A percentile compares a stretch with the other conserved stretches of the same genome.
Conservation (phyloP, 2,113 vertebrate genomes). For the Forbesichthys papilliferus region DNA sequence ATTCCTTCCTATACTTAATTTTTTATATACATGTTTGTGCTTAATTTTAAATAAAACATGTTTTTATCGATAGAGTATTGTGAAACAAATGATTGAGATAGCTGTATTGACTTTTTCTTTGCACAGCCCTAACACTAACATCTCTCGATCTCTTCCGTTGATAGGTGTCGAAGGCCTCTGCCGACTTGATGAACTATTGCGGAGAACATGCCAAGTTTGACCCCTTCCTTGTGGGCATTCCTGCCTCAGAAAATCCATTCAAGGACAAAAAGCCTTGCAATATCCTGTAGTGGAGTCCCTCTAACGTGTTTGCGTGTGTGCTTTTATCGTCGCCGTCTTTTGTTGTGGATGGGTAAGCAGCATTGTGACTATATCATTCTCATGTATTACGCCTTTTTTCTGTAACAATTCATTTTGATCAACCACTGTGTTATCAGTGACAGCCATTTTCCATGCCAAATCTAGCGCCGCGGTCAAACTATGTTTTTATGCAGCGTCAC, state of each 20-base stretch:
- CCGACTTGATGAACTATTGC: constrained; percentile 96
- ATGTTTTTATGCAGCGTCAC: constrained; percentile 9
- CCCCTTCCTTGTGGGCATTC: constrained; percentile 90
- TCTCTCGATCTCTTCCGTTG: background rate
- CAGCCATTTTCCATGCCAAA: no score
- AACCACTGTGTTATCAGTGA: constrained; percentile 6
- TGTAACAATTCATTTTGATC: constrained; percentile 23
- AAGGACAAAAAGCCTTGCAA: constrained; percentile 97
- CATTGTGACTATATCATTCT: constrained; percentile 18
- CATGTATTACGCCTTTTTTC: background rate
- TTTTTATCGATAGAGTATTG: no score
- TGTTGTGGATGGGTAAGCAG: constrained; percentile 37
- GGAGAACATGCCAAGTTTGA: constrained; percentile 88
- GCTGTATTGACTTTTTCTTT: background rate
- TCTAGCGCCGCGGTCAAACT: background rate
- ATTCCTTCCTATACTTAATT: no score
- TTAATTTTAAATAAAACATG: no score
- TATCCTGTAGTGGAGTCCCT: constrained; percentile 83
- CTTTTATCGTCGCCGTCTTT: constrained; percentile 59
- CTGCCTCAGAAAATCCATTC: constrained; percentile 95
- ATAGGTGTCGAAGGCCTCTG: constrained; percentile 95
- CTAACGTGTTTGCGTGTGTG: constrained; percentile 12
- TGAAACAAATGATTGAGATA: no score
- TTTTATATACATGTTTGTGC: no score
- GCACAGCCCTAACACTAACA: background rate